A percentile compares a stretch with the other conserved stretches of the same genome.
Conservation (phyloP, 2,888 invertebrate genomes). For the Lasioglossum oenotherae region DNA sequence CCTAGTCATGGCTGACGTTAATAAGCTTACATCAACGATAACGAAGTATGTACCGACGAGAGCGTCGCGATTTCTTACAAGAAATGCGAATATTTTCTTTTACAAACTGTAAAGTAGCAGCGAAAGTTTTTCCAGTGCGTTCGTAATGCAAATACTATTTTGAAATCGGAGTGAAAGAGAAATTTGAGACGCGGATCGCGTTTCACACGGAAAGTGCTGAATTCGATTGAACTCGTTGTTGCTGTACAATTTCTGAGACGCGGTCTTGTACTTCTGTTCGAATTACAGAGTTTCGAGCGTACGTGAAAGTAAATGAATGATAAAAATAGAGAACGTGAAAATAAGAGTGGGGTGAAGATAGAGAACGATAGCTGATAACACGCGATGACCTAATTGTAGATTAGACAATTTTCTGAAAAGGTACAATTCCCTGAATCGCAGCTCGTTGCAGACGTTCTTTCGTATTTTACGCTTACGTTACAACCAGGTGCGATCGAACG, state of each 20-base stretch:
- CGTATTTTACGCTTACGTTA: neutral
- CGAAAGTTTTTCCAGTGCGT: neutral
- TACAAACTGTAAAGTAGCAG: neutral
- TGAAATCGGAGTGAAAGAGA: neutral
- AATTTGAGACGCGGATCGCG: neutral
- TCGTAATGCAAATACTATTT: neutral
- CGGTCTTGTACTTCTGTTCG: too few relatives aligned
- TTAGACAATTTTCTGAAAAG: neutral
- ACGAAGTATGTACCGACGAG: neutral
- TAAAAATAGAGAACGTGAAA: neutral
- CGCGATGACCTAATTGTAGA: neutral
- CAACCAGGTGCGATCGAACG: neutral
- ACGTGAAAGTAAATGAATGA: neutral
- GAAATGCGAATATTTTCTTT: neutral
- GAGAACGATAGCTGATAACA: neutral
- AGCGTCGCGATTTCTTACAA: neutral
- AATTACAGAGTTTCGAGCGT: neutral
- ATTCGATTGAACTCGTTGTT: neutral
- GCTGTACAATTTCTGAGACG: neutral
- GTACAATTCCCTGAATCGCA: neutral
- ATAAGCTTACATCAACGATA: neutral
- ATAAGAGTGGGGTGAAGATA: neutral
- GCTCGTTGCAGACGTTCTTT: neutral
- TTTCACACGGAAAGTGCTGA: neutral
- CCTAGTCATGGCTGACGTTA: neutral